Percentiles rank a stretch among this genome's conserved stretches.
These are phyloP conservation scores for Drosophila basisetae DNA, from an alignment of 2,888 invertebrate genomes.

Conservation along the genomic window DNA sequence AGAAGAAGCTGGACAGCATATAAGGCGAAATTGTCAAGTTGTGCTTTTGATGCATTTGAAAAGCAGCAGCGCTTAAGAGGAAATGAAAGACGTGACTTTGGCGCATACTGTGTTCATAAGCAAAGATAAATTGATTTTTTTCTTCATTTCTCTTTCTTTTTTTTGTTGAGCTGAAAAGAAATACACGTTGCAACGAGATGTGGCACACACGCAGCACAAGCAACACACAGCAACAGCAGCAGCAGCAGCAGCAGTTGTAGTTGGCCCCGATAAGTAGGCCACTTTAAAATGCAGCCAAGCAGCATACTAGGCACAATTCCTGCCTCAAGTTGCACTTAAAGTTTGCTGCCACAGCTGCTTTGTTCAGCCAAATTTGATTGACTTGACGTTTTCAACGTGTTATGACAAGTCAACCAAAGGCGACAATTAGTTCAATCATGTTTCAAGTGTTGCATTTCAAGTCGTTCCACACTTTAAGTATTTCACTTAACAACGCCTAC, in stretches of 20 bases:
- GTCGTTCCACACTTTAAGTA: neutral
- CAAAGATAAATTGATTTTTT: slow-evolving; percentile 67
- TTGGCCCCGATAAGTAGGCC: slow-evolving; percentile 64
- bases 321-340: slow-evolving; percentile 54
- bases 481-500: neutral
- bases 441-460: slow-evolving; percentile 2
- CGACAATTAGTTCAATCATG: neutral
- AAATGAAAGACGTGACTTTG: slow-evolving; percentile 60
- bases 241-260: slow-evolving; percentile 51
- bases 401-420: slow-evolving; percentile 1
- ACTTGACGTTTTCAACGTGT: slow-evolving; percentile 40
- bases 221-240: slow-evolving; percentile 33
- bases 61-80: slow-evolving; percentile 43
- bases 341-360: slow-evolving; percentile 43
- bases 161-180: slow-evolving; percentile 30
- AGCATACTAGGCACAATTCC: slow-evolving; percentile 37
- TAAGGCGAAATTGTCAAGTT: slow-evolving; percentile 8
- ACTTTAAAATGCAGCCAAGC: slow-evolving; percentile 56
- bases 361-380: slow-evolving; percentile 53
- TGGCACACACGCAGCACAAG: slow-evolving; percentile 49
- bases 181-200: slow-evolving; percentile 49
- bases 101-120: slow-evolving; percentile 53
- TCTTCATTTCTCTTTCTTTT: slow-evolving; percentile 9
- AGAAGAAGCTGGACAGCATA: slow-evolving; percentile 5
- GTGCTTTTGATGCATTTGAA: slow-evolving; percentile 18